These are phyloP conservation scores for Lycophotia porphyrea DNA, from an alignment of 2,888 invertebrate species.

Conservation along the genomic window DNA sequence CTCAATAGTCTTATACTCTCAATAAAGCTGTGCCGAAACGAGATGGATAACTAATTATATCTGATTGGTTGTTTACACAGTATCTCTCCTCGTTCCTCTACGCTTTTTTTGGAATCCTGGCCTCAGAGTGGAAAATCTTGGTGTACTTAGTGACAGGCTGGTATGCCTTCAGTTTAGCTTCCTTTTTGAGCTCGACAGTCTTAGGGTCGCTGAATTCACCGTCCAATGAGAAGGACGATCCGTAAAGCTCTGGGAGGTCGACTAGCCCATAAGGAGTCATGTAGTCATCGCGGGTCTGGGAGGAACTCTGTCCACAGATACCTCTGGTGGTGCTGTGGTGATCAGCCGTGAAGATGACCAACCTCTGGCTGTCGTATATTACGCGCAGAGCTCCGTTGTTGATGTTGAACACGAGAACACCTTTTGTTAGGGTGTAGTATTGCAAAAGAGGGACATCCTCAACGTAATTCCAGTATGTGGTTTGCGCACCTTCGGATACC, in stretches of 20 bases:
- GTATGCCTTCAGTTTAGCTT: constrained; percentile 84
- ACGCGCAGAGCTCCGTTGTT: constrained; percentile 84
- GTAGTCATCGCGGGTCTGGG: constrained; percentile 91
- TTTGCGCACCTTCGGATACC: constrained; percentile 77
- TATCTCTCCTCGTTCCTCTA: too few relatives aligned
- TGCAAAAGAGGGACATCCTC: constrained; percentile 80
- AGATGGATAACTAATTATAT: too few relatives aligned
- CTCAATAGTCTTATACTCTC: too few relatives aligned
- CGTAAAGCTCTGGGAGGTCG: constrained; percentile 88
- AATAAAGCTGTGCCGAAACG: too few relatives aligned
- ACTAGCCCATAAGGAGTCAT: constrained; percentile 90
- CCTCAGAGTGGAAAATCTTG: too few relatives aligned
- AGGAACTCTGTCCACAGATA: constrained; percentile 92
- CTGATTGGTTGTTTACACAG: too few relatives aligned
- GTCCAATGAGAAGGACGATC: constrained; percentile 90
- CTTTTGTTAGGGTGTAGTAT: constrained; percentile 84
- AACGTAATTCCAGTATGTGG: constrained; percentile 84
- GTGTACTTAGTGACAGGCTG: constrained; percentile 73
- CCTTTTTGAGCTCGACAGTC: constrained; percentile 81
- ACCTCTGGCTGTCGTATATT: constrained; percentile 90
- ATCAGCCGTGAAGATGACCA: constrained; percentile 81
- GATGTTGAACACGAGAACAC: constrained; percentile 49
- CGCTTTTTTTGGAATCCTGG: too few relatives aligned
- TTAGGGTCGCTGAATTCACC: constrained; percentile 83
- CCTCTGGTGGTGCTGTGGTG: constrained; percentile 91